Conservation (phyloP, 2,888 invertebrate genomes). For the Ptychoptera contaminata region DNA sequence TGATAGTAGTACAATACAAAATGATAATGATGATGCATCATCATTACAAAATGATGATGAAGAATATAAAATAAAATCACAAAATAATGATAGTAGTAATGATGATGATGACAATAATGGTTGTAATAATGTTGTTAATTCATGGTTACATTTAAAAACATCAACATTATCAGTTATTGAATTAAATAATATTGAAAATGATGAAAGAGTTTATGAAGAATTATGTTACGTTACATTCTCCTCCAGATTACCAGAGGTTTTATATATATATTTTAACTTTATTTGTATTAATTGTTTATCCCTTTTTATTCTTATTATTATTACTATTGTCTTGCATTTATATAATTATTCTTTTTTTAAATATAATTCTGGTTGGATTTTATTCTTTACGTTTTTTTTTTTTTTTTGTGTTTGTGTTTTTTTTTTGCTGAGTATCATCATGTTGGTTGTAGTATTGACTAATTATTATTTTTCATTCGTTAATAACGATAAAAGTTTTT, state of each 20-base stretch:
- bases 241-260: constrained; percentile 50
- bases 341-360: constrained; percentile 2
- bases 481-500: too few relatives aligned
- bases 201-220: constrained; percentile 77
- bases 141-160: too few relatives aligned
- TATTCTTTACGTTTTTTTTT: too few relatives aligned
- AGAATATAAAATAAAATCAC: background rate
- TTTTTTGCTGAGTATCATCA: too few relatives aligned
- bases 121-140: background rate
- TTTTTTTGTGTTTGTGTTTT: too few relatives aligned
- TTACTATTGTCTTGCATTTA: constrained; percentile 4
- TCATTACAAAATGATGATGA: constrained; percentile 2
- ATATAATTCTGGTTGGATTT: too few relatives aligned
- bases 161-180: constrained; percentile 11
- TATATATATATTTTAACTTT: constrained; percentile 6
- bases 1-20: background rate
- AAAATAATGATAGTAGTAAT: constrained; percentile 19
- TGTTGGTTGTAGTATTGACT: too few relatives aligned
- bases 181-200: constrained; percentile 31
- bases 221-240: constrained; percentile 75
- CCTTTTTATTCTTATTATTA: constrained; percentile 6
- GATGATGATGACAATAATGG: constrained; percentile 19
- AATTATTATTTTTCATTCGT: too few relatives aligned
- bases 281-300: constrained; percentile 4
- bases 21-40: constrained; percentile 1